Percentiles rank a stretch among this genome's conserved stretches.
Conservation (phyloP, 2,888 invertebrate genomes). For the Aphrophora alni region DNA sequence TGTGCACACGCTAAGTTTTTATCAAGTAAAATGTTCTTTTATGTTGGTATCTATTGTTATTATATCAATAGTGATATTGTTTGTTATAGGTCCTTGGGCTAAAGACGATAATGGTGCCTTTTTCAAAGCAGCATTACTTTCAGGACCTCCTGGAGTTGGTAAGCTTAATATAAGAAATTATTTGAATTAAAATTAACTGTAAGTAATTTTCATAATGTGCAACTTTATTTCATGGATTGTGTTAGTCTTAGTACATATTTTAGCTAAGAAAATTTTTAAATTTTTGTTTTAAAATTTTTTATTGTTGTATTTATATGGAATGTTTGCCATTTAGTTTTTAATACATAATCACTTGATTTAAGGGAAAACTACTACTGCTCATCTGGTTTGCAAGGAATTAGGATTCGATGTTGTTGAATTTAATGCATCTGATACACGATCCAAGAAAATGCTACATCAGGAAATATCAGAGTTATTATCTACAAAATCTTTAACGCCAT, state of each 20-base stretch:
- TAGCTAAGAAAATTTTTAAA: too few species aligned
- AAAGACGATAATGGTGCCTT: conserved; percentile 86
- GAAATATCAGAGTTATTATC: conserved; percentile 82
- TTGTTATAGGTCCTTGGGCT: conserved; percentile 67
- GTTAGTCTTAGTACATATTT: too few species aligned
- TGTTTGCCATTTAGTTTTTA: too few species aligned
- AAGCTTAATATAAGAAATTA: conserved; percentile 53
- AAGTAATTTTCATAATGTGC: not conserved
- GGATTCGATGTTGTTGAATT: conserved; percentile 92
- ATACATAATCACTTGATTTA: too few species aligned
- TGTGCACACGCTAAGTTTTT: too few species aligned
- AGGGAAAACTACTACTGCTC: conserved; percentile 89
- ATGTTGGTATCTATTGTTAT: too few species aligned
- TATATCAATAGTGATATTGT: too few species aligned
- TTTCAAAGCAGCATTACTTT: conserved; percentile 90
- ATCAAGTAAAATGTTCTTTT: too few species aligned
- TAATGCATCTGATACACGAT: conserved; percentile 97
- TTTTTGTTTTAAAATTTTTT: too few species aligned
- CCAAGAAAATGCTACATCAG: conserved; percentile 83
- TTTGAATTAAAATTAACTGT: too few species aligned
- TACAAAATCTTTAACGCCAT: conserved; percentile 76
- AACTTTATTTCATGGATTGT: too few species aligned
- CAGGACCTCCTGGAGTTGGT: conserved; percentile 97
- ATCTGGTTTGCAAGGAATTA: conserved; percentile 86
- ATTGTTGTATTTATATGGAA: too few species aligned